phyloP scores from a whole-genome alignment of 2,797 vertebrate species.

The Coregonus suidteri region DNA sequence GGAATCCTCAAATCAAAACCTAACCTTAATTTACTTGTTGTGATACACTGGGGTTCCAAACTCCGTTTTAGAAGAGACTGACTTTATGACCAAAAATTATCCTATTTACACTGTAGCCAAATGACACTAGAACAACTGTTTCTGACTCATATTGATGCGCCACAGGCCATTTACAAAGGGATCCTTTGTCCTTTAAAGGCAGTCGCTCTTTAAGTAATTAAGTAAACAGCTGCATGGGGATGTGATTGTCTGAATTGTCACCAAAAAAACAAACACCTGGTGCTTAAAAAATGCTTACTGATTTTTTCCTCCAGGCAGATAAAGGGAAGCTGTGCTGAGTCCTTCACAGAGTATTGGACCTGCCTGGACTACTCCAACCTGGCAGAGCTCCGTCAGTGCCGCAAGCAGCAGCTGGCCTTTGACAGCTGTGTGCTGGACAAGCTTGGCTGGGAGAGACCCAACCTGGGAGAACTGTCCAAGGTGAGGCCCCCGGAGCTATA shows the following conservation, averaged over 20 bases:
- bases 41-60: too few species aligned
- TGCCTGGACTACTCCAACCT: constrained; percentile 85
- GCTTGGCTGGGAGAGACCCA: constrained; percentile 92
- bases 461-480: constrained; percentile 94
- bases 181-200: too few species aligned
- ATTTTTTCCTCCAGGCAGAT: constrained; percentile 80
- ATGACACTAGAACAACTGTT: too few species aligned
- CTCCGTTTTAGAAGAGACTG: too few species aligned
- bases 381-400: constrained; percentile 83
- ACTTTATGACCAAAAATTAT: too few species aligned
- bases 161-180: too few species aligned
- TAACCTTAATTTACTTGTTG: too few species aligned
- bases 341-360: constrained; percentile 96
- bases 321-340: constrained; percentile 89
- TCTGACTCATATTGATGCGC: too few species aligned
- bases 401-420: constrained; percentile 86
- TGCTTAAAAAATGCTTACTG: not conserved
- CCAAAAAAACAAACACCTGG: not conserved
- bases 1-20: too few species aligned
- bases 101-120: too few species aligned
- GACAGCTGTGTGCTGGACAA: constrained; percentile 93
- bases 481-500: constrained; percentile 67
- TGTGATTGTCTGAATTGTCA: not conserved
- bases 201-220: not conserved
- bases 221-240: not conserved